Evolutionary conservation across 2,113 vertebrate species (phyloP), one percentile per base, ranked within the genome.

Genomic region (Copsychus sechellarum): DNA sequence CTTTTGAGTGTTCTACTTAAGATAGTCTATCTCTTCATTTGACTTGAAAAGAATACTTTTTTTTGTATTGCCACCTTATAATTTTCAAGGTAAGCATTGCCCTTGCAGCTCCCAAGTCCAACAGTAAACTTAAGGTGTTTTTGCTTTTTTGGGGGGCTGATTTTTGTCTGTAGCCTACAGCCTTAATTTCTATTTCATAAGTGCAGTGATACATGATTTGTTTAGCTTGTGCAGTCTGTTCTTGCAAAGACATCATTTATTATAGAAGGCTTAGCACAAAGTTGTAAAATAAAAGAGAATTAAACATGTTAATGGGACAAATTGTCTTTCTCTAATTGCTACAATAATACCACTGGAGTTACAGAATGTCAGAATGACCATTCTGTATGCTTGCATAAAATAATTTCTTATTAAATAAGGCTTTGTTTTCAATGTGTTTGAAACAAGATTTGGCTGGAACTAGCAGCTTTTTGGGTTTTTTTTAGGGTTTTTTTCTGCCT

Each of bases 261-360:
- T 92, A 74, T 28, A 71, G 40, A 31, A 66, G 34, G 10, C 29
- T 73, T 86, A 60, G 31, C 64, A n/a, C 84, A 15, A 80, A 79
- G 38, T 88, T 90, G 42, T 90, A 43, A 53, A 73, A 23, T 38
- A 72, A 85, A 91, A 82, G 74, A 38, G 69, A 91, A 65, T 79
- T 15, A 71, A 87, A 87, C 60, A 45, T 5, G 26, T 71, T 38
- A 82, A 33, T 64, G 48, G 58, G 60, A 62, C 34, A 82, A 81
- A 29, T 72, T 78, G 51, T 81, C 36, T 92, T 87, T 91, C 47
- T 86, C 47, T 86, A 51, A 86, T 86, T 83, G 56, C 74, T 96
- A 42, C 34, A 56, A 0, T 67, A 87, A 79, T 72, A 65, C 66
- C 50, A 25, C 24, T 86, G 56, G 34, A 80, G 34, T 70, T 95